phyloP scores from a whole-genome alignment of 2,797 vertebrate genomes.

The Orestias chungarensis region DNA sequence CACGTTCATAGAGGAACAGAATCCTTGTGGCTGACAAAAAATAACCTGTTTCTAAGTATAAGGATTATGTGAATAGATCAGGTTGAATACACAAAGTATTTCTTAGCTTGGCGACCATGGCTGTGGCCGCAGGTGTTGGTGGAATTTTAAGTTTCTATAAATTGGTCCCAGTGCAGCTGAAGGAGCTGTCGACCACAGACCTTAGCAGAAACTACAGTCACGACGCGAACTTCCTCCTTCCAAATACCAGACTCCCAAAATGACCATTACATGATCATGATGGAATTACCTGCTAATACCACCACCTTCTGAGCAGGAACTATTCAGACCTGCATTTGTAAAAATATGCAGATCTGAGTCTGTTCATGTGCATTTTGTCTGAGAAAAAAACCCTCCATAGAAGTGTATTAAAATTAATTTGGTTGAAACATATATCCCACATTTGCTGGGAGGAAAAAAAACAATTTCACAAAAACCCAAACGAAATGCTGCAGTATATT shows the following conservation, averaged over 20 bases:
- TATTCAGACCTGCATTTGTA: too few species aligned
- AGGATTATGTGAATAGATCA: slow-evolving; percentile 31
- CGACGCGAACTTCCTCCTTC: slow-evolving; percentile 70
- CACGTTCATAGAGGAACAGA: slow-evolving; percentile 70
- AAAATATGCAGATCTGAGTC: too few species aligned
- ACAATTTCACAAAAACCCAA: slow-evolving; percentile 46
- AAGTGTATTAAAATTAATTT: neutral
- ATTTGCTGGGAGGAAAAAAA: slow-evolving; percentile 10
- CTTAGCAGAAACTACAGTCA: slow-evolving; percentile 67
- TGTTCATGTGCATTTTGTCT: neutral
- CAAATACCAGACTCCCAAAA: slow-evolving; percentile 59
- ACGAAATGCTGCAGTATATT: slow-evolving; percentile 43
- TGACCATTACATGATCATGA: slow-evolving; percentile 53
- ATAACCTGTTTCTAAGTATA: slow-evolving; percentile 60
- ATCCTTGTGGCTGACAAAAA: slow-evolving; percentile 60
- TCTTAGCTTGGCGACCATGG: slow-evolving; percentile 53
- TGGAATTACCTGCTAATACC: slow-evolving; percentile 48
- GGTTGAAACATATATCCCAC: neutral
- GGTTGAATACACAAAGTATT: slow-evolving; percentile 68
- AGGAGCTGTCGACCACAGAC: slow-evolving; percentile 63
- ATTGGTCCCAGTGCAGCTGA: slow-evolving; percentile 73
- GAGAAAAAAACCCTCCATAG: neutral
- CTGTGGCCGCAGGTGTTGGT: slow-evolving; percentile 73
- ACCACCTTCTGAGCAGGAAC: neutral
- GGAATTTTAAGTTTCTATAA: slow-evolving; percentile 76